These are phyloP conservation scores for Notoglanidium macrostoma DNA, from an alignment of 2,797 vertebrate genomes.

Conservation along the genomic window DNA sequence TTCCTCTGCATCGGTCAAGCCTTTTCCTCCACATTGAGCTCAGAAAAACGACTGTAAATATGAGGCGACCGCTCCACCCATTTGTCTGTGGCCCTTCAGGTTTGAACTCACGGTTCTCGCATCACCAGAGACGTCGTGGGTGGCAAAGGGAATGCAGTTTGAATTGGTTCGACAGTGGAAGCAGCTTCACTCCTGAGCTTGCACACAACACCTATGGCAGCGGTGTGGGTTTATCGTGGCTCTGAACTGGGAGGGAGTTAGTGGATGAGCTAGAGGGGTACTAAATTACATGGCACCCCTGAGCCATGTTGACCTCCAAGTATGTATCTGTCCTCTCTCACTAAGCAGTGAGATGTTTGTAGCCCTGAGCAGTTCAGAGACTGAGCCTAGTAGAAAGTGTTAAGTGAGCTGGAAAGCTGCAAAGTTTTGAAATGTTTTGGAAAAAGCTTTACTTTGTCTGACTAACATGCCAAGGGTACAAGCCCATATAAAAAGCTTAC, in stretches of 20 bases:
- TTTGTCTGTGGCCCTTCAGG: neutral
- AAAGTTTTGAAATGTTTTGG: neutral
- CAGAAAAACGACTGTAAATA: neutral
- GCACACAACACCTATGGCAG: neutral
- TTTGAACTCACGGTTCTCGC: neutral
- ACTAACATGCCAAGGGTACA: neutral
- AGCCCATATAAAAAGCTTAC: neutral
- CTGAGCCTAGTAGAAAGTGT: neutral
- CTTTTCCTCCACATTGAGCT: neutral
- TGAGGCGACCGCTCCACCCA: neutral
- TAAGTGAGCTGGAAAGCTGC: neutral
- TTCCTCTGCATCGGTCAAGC: neutral
- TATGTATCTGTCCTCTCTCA: neutral
- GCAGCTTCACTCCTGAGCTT: neutral
- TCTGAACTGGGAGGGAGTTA: neutral
- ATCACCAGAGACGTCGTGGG: neutral
- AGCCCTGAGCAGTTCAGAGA: neutral
- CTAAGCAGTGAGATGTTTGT: neutral
- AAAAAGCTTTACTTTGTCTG: neutral
- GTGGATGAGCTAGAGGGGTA: neutral
- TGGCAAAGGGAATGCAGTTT: neutral
- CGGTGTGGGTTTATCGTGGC: neutral
- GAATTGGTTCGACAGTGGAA: neutral
- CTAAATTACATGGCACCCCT: neutral
- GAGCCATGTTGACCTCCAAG: neutral